Evolutionary conservation across 2,113 vertebrate species (phyloP), one percentile per base, ranked within the genome.

Genomic region (Coptodon bakossiorum): DNA sequence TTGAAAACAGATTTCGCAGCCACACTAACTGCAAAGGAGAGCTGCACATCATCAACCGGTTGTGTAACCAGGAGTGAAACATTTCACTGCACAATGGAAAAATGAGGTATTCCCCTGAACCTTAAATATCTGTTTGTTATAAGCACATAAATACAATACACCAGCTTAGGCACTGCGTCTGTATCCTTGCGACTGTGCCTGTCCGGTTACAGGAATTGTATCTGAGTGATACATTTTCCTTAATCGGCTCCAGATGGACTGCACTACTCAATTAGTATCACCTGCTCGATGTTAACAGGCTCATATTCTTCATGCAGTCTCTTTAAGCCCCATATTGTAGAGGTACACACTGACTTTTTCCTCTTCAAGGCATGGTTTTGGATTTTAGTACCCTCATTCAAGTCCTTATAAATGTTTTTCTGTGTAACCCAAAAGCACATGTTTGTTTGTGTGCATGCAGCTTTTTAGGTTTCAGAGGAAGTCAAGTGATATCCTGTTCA

Each of bases 191-290:
- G 16, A 13, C 40, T 27, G 63, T 24, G 71, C 86, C n/a, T 78
- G 88, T 84, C n/a, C 45, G 9, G 57, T 80, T 85, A 83, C 68
- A 73, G 90, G 84, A 93, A 89, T 68, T 59, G 27, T 16, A 13
- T 81, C 79, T 80, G 71, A 92, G 50, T 43, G 92, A 89, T 89
- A 10, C 24, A 8, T 83, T 93, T 86, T 6, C 45, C 81, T 31
- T 88, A 91, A 95, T 80, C 68, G 6, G 57, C 90, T 91, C 91
- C 91, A 94, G 90, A 93, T 93, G 92, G 71, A 61, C 91, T 16
- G 89, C 80, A 85, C 78, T 88, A 88, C 89, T 91, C 88, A 86
- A 84, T 91, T 92, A 90, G 66, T 83, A 84, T 93, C 93, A 92
- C 90, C 89, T 94, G 91, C 90, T 90, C 2, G 40, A 9, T 27